A percentile compares a stretch with the other conserved stretches of the same genome.
Conservation (phyloP, 2,113 vertebrate genomes). For the Vulpes vulpes region DNA sequence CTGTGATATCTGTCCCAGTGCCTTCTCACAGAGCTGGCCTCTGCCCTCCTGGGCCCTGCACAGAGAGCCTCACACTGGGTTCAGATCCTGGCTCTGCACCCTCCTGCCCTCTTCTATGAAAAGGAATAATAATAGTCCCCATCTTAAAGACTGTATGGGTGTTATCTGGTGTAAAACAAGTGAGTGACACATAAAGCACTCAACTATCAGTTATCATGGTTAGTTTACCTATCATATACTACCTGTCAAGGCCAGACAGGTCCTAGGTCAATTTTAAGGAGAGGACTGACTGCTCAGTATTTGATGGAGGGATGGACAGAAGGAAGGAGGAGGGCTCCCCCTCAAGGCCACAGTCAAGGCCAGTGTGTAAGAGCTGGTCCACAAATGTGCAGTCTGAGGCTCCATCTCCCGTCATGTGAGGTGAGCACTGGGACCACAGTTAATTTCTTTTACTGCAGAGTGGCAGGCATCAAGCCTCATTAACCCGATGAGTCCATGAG, state of each 20-base stretch:
- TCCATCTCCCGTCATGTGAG: rapidly evolving
- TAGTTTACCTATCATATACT: rapidly evolving
- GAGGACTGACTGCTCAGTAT: background rate
- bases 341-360: background rate
- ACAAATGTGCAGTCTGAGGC: background rate
- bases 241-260: background rate
- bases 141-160: too few relatives aligned
- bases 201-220: rapidly evolving
- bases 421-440: slow-evolving; percentile 78
- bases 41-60: background rate
- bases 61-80: background rate
- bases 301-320: background rate
- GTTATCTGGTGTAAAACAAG: rapidly evolving
- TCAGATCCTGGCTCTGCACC: background rate
- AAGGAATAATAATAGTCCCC: background rate
- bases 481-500: slow-evolving; percentile 84
- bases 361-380: slow-evolving; percentile 77
- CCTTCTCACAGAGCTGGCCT: background rate
- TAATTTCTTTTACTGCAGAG: slow-evolving; percentile 85
- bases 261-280: background rate
- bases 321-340: background rate
- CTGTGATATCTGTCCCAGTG: background rate
- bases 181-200: background rate
- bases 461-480: slow-evolving; percentile 84
- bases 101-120: background rate